These are phyloP conservation scores for Antheraea mylitta DNA, from an alignment of 1,140 invertebrate genomes.

Conservation along the genomic window DNA sequence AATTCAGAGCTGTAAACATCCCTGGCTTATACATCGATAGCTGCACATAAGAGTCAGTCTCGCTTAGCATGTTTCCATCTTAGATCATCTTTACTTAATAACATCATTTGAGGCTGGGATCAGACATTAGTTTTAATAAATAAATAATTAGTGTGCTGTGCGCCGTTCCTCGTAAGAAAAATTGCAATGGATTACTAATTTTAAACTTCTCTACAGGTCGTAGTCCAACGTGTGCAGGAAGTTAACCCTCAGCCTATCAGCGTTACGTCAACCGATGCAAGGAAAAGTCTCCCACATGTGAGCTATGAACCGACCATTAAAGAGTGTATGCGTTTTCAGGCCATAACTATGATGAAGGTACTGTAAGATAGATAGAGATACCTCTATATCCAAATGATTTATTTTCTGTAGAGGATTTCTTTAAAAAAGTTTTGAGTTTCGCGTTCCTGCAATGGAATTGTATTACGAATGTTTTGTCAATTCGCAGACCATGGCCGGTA, in stretches of 20 bases:
- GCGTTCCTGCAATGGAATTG: neutral
- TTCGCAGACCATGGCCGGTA: too few relatives aligned
- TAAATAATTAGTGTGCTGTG: too few relatives aligned
- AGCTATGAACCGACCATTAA: conserved; percentile 93
- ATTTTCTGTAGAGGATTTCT: neutral
- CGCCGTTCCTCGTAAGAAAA: too few relatives aligned
- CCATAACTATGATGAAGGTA: conserved; percentile 87
- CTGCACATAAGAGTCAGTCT: too few relatives aligned
- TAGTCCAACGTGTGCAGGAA: conserved; percentile 88
- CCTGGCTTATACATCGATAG: too few relatives aligned
- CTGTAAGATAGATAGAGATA: neutral
- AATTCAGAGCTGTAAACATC: too few relatives aligned
- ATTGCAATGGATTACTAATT: neutral
- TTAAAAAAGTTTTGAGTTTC: neutral
- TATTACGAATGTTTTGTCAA: too few relatives aligned
- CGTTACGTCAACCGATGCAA: conserved; percentile 87
- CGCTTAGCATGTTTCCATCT: too few relatives aligned
- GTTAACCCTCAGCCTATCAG: conserved; percentile 60
- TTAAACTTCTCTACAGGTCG: conserved; percentile 67
- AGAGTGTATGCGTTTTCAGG: conserved; percentile 96
- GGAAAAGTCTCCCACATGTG: conserved; percentile 84
- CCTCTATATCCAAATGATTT: neutral
- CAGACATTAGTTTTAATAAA: too few relatives aligned
- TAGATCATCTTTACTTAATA: too few relatives aligned
- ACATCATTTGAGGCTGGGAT: too few relatives aligned